Base-by-base conservation (phyloP, 1,140 invertebrate species). In the Schlechtendalia chinensis region DNA sequence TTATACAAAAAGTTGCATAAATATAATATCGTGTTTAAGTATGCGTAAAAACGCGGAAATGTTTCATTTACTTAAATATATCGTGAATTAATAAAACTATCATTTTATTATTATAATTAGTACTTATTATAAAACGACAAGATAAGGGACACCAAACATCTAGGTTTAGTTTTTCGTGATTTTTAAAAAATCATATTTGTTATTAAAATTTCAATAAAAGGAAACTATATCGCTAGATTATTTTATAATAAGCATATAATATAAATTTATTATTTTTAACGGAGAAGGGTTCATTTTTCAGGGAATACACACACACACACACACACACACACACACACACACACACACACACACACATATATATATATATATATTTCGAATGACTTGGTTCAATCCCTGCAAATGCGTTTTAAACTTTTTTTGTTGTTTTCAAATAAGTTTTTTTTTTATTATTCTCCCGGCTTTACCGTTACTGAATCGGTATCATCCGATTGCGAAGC, bases 391-490 rank as follows among this genome's bases (percentile, higher is more conserved):
- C 5, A 56, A 74, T 56, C 50, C 27, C 27, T n/a, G 50, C 50
- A 74, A 74, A 74, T 54, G 24, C 50, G 50, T 54, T 54, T 71
- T 72, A 72, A 54, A 74, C 50, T 74, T 74, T 72, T n/a, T 74
- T 74, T 74, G 47, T 74, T 54, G 71, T 74, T 74, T 74, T 39
- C 53, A 4, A 74, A 74, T 74, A 74, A 74, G 71, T 56, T 74
- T 74, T 29, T 54, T 56, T 74, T 74, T 29, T 54, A 56, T 74
- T 56, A 56, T 56, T n/a, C 65, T 16, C n/a, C n/a, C 22, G 6
- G 39, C 54, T 19, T 19, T 56, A 56, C 27, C 71, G 53, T 32
- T 50, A 29, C 71, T 14, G 27, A 56, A 74, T 74, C 29, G 53
- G 71, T 74, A 29, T 54, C 53, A 50, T 74, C 50, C 53, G 71